Base-by-base conservation (phyloP, 2,113 vertebrate species). In the Redunca redunca region DNA sequence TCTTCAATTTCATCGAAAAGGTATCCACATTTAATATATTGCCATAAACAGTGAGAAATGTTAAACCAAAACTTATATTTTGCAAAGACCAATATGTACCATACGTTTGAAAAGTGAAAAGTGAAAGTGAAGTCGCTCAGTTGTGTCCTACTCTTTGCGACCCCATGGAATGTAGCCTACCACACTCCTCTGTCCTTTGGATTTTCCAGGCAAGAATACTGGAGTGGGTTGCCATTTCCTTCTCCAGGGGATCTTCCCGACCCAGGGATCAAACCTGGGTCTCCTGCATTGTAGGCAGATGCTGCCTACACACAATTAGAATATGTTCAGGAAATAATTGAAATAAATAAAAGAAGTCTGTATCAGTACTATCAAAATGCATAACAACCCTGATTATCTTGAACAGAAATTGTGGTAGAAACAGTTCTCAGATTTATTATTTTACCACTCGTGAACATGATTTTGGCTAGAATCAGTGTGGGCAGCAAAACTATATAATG, bases 1-100 rank as follows among this genome's bases (percentile, higher is more conserved):
- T 48, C 99, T 99, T 98, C 99, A 99, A 98, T 99, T 99, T 98
- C 99, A 99, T 98, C 99, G 99, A 98, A 99, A 99, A 99, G 99
- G 99, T 99, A 99, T 85, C 55, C 78, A 64, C 74, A 57, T 60
- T 80, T 87, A 62, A 91, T 77, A 58, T 40, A 55, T 25, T 74
- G 16, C 58, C 67, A 62, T 60, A 82, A 86, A 40, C 71, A 90
- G 87, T 89, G 77, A 91, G 33, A 30, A 86, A 90, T 74, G 48
- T 71, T 86, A 48, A 77, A 57, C 17, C 67, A 80, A 96, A 86
- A 10, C 28, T 57, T 30, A 53, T 60, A 33, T 96, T 92, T 74
- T 52, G 30, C 19, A 78, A 78, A 91, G 30, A 30, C 12, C 55
- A 57, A 2, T 43, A 25, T 64, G n/a, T 13, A 83, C 16, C 48